Conservation (phyloP, 2,888 invertebrate species). For the Ochropleura plecta region DNA sequence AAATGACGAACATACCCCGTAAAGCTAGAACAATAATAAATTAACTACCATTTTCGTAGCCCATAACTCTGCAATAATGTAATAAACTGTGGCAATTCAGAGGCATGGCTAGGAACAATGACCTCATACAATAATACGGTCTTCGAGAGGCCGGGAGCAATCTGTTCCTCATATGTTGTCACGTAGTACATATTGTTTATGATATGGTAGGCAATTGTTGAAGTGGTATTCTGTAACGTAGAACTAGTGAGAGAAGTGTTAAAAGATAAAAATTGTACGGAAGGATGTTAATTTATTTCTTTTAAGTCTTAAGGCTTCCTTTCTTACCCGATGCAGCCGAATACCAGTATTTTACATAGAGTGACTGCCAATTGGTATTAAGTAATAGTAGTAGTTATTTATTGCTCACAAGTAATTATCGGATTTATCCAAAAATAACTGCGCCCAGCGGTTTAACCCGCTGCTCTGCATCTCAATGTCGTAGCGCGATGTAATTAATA, state of each 20-base stretch:
- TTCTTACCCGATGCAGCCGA: no score
- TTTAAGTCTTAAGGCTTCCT: no score
- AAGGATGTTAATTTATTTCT: no score
- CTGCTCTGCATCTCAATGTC: no score
- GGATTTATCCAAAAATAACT: no score
- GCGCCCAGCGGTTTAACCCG: no score
- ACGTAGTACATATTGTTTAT: constrained; percentile 56
- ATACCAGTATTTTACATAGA: no score
- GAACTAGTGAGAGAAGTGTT: neutral
- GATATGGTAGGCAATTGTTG: constrained; percentile 32
- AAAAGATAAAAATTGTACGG: neutral
- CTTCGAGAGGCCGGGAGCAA: constrained; percentile 78
- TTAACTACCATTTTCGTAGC: constrained; percentile 47
- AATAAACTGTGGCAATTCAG: constrained; percentile 79
- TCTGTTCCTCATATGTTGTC: constrained; percentile 76
- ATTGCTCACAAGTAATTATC: no score
- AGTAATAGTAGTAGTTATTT: no score
- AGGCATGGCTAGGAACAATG: constrained; percentile 84
- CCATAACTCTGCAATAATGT: constrained; percentile 65
- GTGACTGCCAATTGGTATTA: no score
- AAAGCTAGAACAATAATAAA: constrained; percentile 46
- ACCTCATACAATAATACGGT: constrained; percentile 82
- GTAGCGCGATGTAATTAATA: no score
- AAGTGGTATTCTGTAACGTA: constrained; percentile 19
- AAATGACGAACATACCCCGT: constrained; percentile 18